Conservation (phyloP, 1,140 invertebrate species). For the Lepidostoma basale region DNA sequence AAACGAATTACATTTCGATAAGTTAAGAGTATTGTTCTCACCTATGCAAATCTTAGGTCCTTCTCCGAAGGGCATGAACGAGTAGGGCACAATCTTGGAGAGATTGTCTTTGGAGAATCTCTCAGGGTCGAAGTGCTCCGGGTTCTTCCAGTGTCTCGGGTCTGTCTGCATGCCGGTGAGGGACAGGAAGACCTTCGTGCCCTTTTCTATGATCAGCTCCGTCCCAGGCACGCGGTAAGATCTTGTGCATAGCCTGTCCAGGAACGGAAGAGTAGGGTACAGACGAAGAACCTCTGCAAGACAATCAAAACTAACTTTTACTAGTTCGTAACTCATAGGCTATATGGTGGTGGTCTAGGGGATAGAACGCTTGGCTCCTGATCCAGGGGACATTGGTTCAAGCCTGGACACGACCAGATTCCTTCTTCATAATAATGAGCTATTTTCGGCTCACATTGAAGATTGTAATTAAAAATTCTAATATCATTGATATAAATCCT, state of each 20-base stretch:
- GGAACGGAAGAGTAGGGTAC: conserved; percentile 6
- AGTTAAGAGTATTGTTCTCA: no score
- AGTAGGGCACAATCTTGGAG: conserved; percentile 45
- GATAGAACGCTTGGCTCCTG: no score
- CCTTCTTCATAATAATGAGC: no score
- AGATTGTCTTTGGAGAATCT: conserved; percentile 59
- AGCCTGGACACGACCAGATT: not conserved
- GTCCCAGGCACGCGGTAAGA: not conserved
- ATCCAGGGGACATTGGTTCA: no score
- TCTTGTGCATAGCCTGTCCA: conserved; percentile 14
- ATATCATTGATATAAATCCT: no score
- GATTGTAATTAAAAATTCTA: no score
- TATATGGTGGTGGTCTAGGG: no score
- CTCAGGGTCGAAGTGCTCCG: conserved; percentile 61
- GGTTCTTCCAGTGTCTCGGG: conserved; percentile 56
- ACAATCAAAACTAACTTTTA: not conserved
- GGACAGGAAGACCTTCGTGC: conserved; percentile 24
- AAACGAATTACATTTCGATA: no score
- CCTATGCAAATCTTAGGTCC: conserved; percentile 56
- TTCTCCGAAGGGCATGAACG: conserved; percentile 62
- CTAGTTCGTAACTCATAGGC: not conserved
- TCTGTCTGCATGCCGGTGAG: conserved; percentile 56
- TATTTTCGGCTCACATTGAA: no score
- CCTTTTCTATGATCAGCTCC: no score
- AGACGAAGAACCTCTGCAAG: conserved; percentile 17